Evolutionary conservation across 2,888 invertebrate species (phyloP).

Genomic region (Drosophila fungiperda): DNA sequence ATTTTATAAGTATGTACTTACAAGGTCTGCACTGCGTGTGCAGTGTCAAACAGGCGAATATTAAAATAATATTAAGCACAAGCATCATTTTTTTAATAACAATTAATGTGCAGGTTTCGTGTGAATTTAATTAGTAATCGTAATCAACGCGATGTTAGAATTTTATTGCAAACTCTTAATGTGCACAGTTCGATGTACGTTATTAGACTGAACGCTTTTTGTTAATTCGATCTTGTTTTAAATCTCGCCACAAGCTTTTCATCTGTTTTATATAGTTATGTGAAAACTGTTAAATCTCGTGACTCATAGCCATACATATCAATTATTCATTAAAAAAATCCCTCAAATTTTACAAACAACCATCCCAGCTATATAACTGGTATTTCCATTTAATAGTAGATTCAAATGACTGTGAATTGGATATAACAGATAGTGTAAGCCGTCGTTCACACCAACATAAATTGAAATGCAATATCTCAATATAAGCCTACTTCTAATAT

Average conservation of each 20-base stretch:
- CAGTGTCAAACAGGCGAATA: slow-evolving; percentile 40
- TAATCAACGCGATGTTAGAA: neutral
- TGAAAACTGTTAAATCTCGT: neutral
- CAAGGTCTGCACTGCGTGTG: slow-evolving; percentile 55
- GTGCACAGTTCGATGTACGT: slow-evolving; percentile 53
- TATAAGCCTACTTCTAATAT: neutral
- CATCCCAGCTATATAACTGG: neutral
- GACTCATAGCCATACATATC: slow-evolving; percentile 18
- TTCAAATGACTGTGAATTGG: neutral
- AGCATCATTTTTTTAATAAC: slow-evolving; percentile 38
- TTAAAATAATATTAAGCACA: slow-evolving; percentile 43
- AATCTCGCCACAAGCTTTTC: slow-evolving; percentile 23
- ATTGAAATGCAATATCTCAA: neutral
- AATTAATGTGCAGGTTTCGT: neutral
- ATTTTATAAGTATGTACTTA: slow-evolving; percentile 25
- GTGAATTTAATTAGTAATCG: neutral
- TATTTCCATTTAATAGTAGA: neutral
- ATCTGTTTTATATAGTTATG: slow-evolving; percentile 38
- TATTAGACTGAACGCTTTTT: slow-evolving; percentile 66
- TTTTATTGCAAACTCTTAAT: slow-evolving; percentile 25
- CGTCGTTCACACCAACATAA: neutral
- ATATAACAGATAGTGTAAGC: neutral
- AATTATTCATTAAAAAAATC: slow-evolving; percentile 49
- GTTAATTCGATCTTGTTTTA: slow-evolving; percentile 13
- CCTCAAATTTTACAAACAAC: slow-evolving; percentile 25